Evolutionary conservation across 2,888 invertebrate genomes (phyloP).

Genomic region (Oxyscelio sp.): DNA sequence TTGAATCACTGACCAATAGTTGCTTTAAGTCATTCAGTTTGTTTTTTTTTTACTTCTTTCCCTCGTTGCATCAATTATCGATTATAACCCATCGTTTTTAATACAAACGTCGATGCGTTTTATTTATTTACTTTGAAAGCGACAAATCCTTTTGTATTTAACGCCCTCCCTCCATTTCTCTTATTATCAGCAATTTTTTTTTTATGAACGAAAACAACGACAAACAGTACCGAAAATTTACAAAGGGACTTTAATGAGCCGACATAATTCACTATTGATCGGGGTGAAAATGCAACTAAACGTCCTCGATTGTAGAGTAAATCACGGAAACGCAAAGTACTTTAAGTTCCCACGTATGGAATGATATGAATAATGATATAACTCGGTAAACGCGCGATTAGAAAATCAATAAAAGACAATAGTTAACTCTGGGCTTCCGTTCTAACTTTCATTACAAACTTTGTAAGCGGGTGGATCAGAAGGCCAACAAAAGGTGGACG

Average conservation of each 20-base stretch:
- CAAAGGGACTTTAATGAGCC: constrained; percentile 35
- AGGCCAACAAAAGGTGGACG: constrained; percentile 39
- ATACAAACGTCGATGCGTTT: too few relatives aligned
- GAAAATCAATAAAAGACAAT: constrained; percentile 76
- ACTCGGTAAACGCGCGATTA: constrained; percentile 53
- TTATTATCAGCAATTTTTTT: constrained; percentile 25
- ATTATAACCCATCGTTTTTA: too few relatives aligned
- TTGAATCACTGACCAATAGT: too few relatives aligned
- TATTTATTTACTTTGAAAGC: neutral
- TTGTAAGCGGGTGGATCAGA: constrained; percentile 51
- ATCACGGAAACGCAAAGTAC: constrained; percentile 43
- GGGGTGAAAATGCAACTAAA: constrained; percentile 36
- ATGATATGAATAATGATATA: constrained; percentile 73
- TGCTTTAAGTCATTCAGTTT: too few relatives aligned
- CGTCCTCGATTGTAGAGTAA: constrained; percentile 43
- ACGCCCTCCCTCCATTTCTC: too few relatives aligned
- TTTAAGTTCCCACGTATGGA: constrained; percentile 38
- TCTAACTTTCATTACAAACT: constrained; percentile 63
- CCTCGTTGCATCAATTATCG: too few relatives aligned
- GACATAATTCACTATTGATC: constrained; percentile 49
- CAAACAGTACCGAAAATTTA: constrained; percentile 13
- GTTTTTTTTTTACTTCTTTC: too few relatives aligned
- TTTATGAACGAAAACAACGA: constrained; percentile 42
- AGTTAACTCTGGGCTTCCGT: constrained; percentile 69
- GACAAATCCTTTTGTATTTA: constrained; percentile 34